Evolutionary conservation across 2,113 vertebrate species (phyloP), one percentile per base, ranked within the genome.

Genomic region (Parus major): DNA sequence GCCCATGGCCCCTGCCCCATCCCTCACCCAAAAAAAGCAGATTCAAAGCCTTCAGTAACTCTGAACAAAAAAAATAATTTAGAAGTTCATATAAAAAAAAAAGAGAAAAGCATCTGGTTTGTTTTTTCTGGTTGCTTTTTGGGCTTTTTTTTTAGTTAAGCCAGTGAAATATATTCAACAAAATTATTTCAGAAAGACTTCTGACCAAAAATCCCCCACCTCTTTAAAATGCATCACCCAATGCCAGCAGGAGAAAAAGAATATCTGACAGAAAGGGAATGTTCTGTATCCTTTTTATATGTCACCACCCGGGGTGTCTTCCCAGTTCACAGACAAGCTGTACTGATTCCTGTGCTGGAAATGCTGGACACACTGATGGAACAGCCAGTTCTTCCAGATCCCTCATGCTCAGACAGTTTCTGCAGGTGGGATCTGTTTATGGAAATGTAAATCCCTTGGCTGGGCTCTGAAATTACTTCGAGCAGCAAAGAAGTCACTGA

Each of bases 11-110:
- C 3, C 15, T 15, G 10, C 1, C 5, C 16, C 12, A 7, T 12
- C 4, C 4, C 10, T 52, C 1, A 0, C 7, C 5, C 4, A 3
- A n/a, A 55, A n/a, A 25, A 46, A 15, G 25, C 44, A 68, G 23
- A 72, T 52, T 6, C 24, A 53, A 65, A 39, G 8, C 53, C 18
- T 57, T 35, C 59, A 64, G 8, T 61, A 69, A 55, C 18, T 31
- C 42, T 53, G 49, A 79, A 39, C 10, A 86, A 47, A 88, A 72
- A 21, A 52, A 86, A 64, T 53, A 39, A 39, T 23, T 53, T 28
- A 7, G 10, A n/a, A 18, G 4, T 29, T 35, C 9, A 33, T n/a
- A 17, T 13, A 2, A 6, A 11, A 39, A 41, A 36, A 35, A n/a
- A 24, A 13, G 4, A 25, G 4, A 25, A 36, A 49, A 42, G 5